Evolutionary conservation across 2,113 vertebrate species (phyloP).

Genomic region (Butorides virescens): DNA sequence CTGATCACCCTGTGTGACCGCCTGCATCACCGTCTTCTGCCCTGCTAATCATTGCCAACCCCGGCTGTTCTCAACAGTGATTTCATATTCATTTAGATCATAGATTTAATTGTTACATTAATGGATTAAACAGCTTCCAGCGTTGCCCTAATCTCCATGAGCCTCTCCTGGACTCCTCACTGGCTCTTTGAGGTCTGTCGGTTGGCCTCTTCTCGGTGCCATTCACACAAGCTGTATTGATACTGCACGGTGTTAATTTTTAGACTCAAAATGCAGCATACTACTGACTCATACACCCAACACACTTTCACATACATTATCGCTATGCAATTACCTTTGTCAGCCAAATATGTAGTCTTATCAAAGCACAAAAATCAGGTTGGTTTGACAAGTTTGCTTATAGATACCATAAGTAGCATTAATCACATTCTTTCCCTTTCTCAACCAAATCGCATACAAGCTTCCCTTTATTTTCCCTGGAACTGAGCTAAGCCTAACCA

Average conservation of each 20-base stretch:
- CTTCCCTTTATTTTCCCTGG: background rate
- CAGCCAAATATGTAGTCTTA: background rate
- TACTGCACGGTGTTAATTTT: background rate
- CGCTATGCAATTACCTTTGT: background rate
- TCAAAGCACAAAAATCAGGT: background rate
- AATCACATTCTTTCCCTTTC: background rate
- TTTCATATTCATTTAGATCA: background rate
- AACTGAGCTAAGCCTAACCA: background rate
- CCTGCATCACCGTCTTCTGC: background rate
- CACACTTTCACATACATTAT: background rate
- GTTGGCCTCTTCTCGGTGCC: background rate
- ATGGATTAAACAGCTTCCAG: background rate
- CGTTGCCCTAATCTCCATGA: background rate
- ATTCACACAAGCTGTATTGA: background rate
- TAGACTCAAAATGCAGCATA: background rate
- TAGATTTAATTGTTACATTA: background rate
- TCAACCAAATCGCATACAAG: background rate
- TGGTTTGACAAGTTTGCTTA: background rate
- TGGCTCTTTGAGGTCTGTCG: background rate
- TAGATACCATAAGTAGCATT: background rate
- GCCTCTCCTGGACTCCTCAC: background rate
- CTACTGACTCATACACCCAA: background rate
- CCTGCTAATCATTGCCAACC: background rate
- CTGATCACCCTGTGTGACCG: background rate
- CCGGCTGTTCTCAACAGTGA: background rate